Conservation (phyloP, 1,140 invertebrate species). For the Drepana arcuata region DNA sequence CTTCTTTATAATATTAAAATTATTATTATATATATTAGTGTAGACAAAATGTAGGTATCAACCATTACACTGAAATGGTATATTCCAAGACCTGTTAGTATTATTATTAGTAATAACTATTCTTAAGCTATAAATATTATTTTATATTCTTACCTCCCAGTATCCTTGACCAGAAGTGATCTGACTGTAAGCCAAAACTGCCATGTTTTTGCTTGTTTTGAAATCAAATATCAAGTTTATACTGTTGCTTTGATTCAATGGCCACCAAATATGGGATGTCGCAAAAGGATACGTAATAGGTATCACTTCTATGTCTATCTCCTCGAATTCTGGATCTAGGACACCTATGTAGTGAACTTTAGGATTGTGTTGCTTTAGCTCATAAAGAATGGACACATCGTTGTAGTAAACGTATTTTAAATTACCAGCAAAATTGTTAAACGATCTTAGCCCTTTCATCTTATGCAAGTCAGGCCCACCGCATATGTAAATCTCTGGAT, state of each 20-base stretch:
- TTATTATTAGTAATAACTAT: too few relatives aligned
- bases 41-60: too few relatives aligned
- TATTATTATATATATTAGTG: too few relatives aligned
- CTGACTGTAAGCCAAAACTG: constrained; percentile 88
- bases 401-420: constrained; percentile 95
- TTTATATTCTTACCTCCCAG: constrained; percentile 93
- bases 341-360: constrained; percentile 89
- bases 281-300: constrained; percentile 94
- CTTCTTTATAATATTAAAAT: too few relatives aligned
- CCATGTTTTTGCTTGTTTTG: constrained; percentile 86
- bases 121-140: too few relatives aligned
- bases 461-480: constrained; percentile 86
- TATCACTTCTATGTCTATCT: constrained; percentile 88
- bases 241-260: constrained; percentile 78
- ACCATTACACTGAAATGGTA: too few relatives aligned
- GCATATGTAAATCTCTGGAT: constrained; percentile 94
- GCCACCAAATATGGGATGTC: constrained; percentile 90
- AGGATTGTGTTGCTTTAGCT: constrained; percentile 84
- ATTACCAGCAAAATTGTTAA: constrained; percentile 87
- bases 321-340: constrained; percentile 85
- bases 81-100: too few relatives aligned
- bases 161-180: constrained; percentile 82
- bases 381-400: constrained; percentile 91
- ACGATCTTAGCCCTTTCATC: constrained; percentile 80
- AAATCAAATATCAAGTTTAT: constrained; percentile 90